Conservation (phyloP, 2,888 invertebrate species). For the Acronicta leporina region DNA sequence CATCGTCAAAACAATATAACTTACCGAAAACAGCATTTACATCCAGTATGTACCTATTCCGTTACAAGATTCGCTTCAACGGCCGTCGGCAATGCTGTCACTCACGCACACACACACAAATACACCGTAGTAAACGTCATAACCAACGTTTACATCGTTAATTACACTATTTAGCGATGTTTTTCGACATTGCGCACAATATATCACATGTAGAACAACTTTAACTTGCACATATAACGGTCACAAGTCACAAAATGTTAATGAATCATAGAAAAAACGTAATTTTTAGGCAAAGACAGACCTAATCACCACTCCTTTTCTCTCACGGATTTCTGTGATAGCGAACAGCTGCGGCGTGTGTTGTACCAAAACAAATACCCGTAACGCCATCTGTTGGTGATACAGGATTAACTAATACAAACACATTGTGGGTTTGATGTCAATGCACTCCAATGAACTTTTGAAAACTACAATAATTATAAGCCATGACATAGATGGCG, state of each 20-base stretch:
- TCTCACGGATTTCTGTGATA: slow-evolving; percentile 88
- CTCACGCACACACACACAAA: slow-evolving; percentile 81
- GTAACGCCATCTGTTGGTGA: slow-evolving; percentile 72
- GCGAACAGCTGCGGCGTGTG: slow-evolving; percentile 88
- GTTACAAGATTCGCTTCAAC: slow-evolving; percentile 87
- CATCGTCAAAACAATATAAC: slow-evolving; percentile 75
- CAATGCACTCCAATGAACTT: slow-evolving; percentile 49
- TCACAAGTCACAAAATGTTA: slow-evolving; percentile 70
- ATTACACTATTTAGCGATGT: slow-evolving; percentile 79
- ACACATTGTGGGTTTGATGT: slow-evolving; percentile 32
- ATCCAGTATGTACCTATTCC: slow-evolving; percentile 74
- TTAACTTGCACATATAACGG: slow-evolving; percentile 71
- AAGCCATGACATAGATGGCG: slow-evolving; percentile 61
- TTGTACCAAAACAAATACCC: slow-evolving; percentile 85
- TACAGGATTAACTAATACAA: slow-evolving; percentile 5
- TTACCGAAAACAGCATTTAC: slow-evolving; percentile 81
- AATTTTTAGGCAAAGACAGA: slow-evolving; percentile 82
- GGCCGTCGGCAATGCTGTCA: slow-evolving; percentile 84
- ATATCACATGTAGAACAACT: slow-evolving; percentile 74
- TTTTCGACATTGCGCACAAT: slow-evolving; percentile 76
- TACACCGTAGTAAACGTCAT: slow-evolving; percentile 86
- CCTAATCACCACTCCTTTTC: slow-evolving; percentile 89
- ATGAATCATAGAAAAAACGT: slow-evolving; percentile 84
- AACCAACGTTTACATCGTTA: slow-evolving; percentile 84
- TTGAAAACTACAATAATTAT: slow-evolving; percentile 5